A percentile compares a stretch with the other conserved stretches of the same genome.
These are phyloP conservation scores for Calvadosia cruxmelitensis DNA, from an alignment of 30 jellyfish, hydroid and myxozoan genomes.

Conservation along the genomic window DNA sequence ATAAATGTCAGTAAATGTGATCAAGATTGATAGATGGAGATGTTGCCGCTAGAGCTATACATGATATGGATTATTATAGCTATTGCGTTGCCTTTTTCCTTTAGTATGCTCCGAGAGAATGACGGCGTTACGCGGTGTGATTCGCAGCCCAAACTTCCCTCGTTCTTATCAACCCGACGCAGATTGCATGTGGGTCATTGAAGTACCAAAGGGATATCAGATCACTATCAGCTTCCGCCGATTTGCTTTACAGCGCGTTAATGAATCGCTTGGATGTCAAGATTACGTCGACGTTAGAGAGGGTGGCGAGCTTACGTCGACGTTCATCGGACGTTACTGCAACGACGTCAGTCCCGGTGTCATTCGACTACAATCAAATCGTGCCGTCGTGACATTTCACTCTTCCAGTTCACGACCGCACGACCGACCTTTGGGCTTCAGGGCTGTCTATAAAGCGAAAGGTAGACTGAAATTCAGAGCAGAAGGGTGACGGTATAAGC, in stretches of 20 bases:
- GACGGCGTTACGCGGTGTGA: constrained; percentile 35
- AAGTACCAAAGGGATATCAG: constrained; percentile 39
- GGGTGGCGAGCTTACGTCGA: constrained; percentile 30
- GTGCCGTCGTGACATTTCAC: constrained; percentile 52
- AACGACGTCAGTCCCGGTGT: constrained; percentile 66
- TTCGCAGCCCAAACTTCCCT: constrained; percentile 65
- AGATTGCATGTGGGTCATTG: constrained; percentile 76
- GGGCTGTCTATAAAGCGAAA: constrained; percentile 49
- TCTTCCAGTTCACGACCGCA: constrained; percentile 7
- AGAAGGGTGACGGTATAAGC: too few relatives aligned
- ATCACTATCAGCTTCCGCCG: constrained; percentile 29
- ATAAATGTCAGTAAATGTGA: too few relatives aligned
- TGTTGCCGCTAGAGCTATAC: too few relatives aligned
- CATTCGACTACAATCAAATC: constrained; percentile 23
- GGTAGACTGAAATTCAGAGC: constrained; percentile 27
- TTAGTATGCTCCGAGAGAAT: constrained; percentile 66
- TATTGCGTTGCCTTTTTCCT: constrained; percentile 1
- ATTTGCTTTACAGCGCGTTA: constrained; percentile 37
- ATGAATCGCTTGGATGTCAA: constrained; percentile 30
- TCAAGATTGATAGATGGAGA: too few relatives aligned
- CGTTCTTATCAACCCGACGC: constrained; percentile 20
- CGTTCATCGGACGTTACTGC: constrained; percentile 63
- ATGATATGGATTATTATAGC: too few relatives aligned
- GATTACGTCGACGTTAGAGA: constrained; percentile 65
- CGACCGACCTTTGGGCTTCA: constrained; percentile 48